phyloP scores from a whole-genome alignment of 2,113 vertebrate genomes.

The Tonatia bakeri region DNA sequence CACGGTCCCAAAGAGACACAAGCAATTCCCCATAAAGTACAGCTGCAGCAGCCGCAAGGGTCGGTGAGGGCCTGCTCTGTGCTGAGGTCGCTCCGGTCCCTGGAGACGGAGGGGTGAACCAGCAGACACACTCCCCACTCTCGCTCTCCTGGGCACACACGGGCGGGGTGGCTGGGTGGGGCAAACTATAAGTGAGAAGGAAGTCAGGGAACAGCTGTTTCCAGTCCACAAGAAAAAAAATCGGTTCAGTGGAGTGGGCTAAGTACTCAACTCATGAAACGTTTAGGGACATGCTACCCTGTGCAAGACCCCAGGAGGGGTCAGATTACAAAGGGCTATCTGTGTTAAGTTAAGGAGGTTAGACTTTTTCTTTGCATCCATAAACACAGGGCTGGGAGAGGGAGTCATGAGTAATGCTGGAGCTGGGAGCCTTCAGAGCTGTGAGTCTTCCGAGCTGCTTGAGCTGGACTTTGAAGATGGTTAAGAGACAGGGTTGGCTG shows the following conservation, averaged over 20 bases:
- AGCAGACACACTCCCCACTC: rapidly evolving
- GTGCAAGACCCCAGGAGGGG: not conserved
- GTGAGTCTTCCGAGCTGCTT: not conserved
- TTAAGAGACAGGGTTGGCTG: not conserved
- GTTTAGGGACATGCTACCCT: not conserved
- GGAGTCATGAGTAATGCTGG: not conserved
- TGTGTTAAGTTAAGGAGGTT: not conserved
- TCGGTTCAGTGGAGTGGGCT: not conserved
- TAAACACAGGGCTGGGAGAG: not conserved
- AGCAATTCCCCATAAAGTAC: rapidly evolving
- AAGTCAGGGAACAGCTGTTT: not conserved
- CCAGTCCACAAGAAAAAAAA: not conserved
- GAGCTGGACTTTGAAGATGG: not conserved
- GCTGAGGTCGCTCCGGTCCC: not conserved
- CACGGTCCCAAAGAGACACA: rapidly evolving
- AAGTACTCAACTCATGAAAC: not conserved
- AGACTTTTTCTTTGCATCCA: not conserved
- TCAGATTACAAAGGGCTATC: not conserved
- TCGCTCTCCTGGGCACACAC: not conserved
- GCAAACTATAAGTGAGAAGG: not conserved
- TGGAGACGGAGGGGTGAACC: not conserved
- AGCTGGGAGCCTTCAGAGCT: not conserved
- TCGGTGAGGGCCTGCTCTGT: not conserved
- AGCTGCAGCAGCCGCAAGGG: rapidly evolving
- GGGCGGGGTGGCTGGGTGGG: not conserved